phyloP scores from a whole-genome alignment of 1,140 invertebrate genomes.

The Triops cancriformis region DNA sequence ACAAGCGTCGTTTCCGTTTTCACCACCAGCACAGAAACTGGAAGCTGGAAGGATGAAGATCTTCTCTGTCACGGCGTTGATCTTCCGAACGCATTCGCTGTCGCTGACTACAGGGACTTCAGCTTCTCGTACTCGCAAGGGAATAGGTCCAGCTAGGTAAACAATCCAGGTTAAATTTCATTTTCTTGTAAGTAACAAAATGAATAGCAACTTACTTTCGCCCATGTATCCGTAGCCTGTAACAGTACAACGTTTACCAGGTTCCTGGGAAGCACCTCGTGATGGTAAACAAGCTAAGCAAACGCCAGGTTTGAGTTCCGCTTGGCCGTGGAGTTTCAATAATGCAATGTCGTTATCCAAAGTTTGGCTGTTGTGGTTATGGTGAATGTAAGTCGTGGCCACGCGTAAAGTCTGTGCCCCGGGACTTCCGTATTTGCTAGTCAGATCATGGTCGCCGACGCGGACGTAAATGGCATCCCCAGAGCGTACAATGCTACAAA shows the following conservation, averaged over 20 bases:
- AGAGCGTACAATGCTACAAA: conserved; percentile 70
- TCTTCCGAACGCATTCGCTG: conserved; percentile 80
- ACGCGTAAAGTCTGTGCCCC: conserved; percentile 80
- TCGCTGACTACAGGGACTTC: conserved; percentile 89
- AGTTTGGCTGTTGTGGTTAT: conserved; percentile 92
- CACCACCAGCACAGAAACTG: conserved; percentile 86
- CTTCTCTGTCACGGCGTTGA: conserved; percentile 87
- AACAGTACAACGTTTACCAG: conserved; percentile 81
- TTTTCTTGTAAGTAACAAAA: background rate
- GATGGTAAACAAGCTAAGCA: conserved; percentile 80
- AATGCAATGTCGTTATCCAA: conserved; percentile 92
- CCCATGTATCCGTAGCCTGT: conserved; percentile 92
- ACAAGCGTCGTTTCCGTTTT: conserved; percentile 84
- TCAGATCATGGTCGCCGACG: conserved; percentile 86
- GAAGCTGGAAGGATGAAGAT: conserved; percentile 81
- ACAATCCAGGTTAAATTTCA: conserved; percentile 21
- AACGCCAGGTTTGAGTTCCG: conserved; percentile 73
- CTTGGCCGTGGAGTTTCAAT: conserved; percentile 81
- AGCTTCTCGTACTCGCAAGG: conserved; percentile 75
- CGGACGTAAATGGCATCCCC: conserved; percentile 84
- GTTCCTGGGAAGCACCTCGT: conserved; percentile 69
- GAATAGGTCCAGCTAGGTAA: conserved; percentile 73
- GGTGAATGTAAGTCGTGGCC: conserved; percentile 88
- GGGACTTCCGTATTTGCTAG: conserved; percentile 72
- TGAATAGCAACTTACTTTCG: conserved; percentile 53